These are phyloP conservation scores for Columbina picui DNA, from an alignment of 2,113 vertebrate species.

Conservation along the genomic window DNA sequence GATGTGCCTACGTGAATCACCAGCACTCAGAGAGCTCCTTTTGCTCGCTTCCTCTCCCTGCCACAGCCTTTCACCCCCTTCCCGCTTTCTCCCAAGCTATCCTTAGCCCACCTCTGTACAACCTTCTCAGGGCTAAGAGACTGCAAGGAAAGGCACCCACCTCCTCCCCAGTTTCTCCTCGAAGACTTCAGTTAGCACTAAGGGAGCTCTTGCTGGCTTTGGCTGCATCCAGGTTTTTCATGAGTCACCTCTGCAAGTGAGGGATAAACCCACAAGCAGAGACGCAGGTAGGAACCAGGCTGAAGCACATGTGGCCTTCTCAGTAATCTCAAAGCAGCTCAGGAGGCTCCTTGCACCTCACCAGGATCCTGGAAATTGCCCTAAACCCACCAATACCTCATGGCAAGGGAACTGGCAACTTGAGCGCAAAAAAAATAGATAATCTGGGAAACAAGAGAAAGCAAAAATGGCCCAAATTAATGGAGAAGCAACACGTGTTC, in stretches of 20 bases:
- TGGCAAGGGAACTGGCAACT: not conserved
- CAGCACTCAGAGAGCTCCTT: not conserved
- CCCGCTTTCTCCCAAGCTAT: not conserved
- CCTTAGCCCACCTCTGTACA: not conserved
- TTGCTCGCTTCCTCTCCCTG: rapidly evolving
- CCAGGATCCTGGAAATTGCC: not conserved
- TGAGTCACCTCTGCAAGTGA: not conserved
- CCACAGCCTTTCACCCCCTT: not conserved
- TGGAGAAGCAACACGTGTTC: not conserved
- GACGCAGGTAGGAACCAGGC: not conserved
- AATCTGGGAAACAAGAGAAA: not conserved
- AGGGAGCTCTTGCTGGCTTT: not conserved
- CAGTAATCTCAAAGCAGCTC: not conserved
- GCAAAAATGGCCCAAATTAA: rapidly evolving
- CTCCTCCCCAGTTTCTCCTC: not conserved
- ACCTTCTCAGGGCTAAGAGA: not conserved
- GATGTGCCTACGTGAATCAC: not conserved
- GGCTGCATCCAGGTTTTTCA: not conserved
- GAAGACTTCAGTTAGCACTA: not conserved
- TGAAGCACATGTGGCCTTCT: not conserved
- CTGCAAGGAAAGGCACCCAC: not conserved
- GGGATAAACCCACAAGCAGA: not conserved
- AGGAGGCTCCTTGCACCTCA: not conserved
- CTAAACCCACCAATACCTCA: not conserved
- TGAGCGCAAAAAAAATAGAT: not conserved